Evolutionary conservation across 1,140 invertebrate species (phyloP), one percentile per base, ranked within the genome.

Genomic region (Drosophila jambulina): DNA sequence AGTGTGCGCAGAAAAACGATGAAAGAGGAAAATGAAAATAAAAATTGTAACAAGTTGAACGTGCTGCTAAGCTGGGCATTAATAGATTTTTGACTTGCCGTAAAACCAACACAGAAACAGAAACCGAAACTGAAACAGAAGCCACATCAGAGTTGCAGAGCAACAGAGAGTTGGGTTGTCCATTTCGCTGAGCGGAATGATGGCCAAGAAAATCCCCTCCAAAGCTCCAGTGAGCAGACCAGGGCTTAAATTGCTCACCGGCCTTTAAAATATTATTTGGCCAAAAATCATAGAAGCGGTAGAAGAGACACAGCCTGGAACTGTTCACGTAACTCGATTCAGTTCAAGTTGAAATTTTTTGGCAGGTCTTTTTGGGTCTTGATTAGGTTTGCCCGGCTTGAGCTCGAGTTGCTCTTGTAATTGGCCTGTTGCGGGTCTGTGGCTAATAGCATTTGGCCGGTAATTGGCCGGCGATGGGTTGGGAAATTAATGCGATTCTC

Each of bases 21-120:
- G 64, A 42, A 43, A 46, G 45, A 46, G 64, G 67, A 62, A 88
- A 90, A 90, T 88, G 34, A 25, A 56, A 56, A 56, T 38, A 54
- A 84, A 83, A 88, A 88, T 88, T 87, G 84, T 84, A 84, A 84
- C 84, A 90, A 88, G 85, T 90, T 88, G 84, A 88, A 88, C 75
- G 84, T 80, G 85, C 85, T 78, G 74, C 64, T 74, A 68, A 72
- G 70, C 78, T 81, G 80, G 65, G 80, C 85, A 88, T 90, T 88
- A 88, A 84, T 88, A 90, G 84, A 80, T 90, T 88, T 88, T 90
- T 88, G 84, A 84, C 84, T 88, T 88, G 85, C 78, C 51, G 84
- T 84, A 78, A 88, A 88, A 72, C 45, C 34, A 19, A 17, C 36
- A 49, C 36, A 69, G 77, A 84, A 58, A 49, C 36, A 69, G 82